Conservation (phyloP, 2,797 vertebrate species). For the Tangara arthus region DNA sequence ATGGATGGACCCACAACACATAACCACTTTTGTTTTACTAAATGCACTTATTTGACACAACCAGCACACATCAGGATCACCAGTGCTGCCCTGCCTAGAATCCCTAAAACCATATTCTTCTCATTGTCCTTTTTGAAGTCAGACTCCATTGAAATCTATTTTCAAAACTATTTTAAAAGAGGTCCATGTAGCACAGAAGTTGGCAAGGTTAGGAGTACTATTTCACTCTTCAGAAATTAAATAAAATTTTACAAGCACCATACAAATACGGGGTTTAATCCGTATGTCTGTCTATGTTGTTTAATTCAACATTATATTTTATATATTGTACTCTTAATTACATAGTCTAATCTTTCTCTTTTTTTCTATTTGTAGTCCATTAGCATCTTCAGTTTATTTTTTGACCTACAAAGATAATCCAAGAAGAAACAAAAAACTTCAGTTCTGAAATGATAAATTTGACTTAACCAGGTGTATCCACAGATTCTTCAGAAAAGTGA, state of each 20-base stretch:
- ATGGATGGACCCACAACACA: not conserved
- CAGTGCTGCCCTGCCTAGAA: not conserved
- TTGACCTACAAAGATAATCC: not conserved
- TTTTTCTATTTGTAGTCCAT: not conserved
- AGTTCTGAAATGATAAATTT: not conserved
- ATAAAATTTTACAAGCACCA: not conserved
- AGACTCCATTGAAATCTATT: not conserved
- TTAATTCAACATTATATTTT: not conserved
- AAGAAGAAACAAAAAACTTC: not conserved
- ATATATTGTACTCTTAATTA: not conserved
- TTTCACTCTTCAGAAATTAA: not conserved
- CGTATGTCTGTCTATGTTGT: not conserved
- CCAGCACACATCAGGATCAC: not conserved
- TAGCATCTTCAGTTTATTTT: not conserved
- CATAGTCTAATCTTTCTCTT: not conserved
- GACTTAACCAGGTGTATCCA: not conserved
- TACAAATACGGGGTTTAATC: not conserved
- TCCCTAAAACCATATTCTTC: not conserved
- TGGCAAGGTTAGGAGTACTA: not conserved
- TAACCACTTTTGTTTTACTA: not conserved
- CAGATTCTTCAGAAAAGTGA: not conserved
- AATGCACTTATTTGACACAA: not conserved
- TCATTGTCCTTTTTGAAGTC: not conserved
- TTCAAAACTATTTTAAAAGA: not conserved
- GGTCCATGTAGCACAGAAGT: not conserved